Evolutionary conservation across 2,888 invertebrate species (phyloP), one percentile per base, ranked within the genome.

Genomic region (Acanthosoma haemorrhoidale): DNA sequence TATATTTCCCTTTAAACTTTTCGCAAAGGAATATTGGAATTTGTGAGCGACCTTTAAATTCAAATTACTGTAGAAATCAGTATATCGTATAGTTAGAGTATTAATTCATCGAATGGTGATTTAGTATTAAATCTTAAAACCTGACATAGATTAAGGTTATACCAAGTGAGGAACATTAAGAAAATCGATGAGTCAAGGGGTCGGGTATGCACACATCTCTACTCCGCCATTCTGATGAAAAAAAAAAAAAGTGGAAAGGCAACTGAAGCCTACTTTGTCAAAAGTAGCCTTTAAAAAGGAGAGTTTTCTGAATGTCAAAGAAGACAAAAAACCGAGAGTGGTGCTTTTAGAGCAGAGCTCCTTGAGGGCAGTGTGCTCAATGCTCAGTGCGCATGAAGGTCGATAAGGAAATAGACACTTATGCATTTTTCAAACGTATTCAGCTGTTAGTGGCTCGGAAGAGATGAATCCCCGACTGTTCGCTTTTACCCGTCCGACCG

Each of bases 261-360:
- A 51, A 25, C 25, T 51, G 21, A 51, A 16, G 51, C 25, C 51
- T 51, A 51, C 51, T 51, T 51, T 25, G 51, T 25, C 21, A 51
- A 51, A 51, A 51, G 51, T 51, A 25, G 51, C 51, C 51, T 51
- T 51, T 51, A 51, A 51, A 51, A 51, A 51, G 51, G 25, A 51
- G 51, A 51, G 51, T 51, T 51, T 51, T 51, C 43, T 25, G 51
- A 25, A 21, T 51, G 51, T 51, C 51, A 51, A 51, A 51, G 25
- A 51, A 51, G 51, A 51, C 51, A 51, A 51, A 51, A 51, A n/a
- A 25, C 21, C 25, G 51, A 13, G 51, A 51, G 51, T n/a, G 51
- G 25, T 51, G 51, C 51, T 51, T 51, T 51, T 51, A 51, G 51
- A 25, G 13, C 21, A 51, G 21, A 25, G 16, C 25, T n/a, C n/a